Conservation (phyloP, 2,888 invertebrate species). For the Zootermopsis nevadensis region DNA sequence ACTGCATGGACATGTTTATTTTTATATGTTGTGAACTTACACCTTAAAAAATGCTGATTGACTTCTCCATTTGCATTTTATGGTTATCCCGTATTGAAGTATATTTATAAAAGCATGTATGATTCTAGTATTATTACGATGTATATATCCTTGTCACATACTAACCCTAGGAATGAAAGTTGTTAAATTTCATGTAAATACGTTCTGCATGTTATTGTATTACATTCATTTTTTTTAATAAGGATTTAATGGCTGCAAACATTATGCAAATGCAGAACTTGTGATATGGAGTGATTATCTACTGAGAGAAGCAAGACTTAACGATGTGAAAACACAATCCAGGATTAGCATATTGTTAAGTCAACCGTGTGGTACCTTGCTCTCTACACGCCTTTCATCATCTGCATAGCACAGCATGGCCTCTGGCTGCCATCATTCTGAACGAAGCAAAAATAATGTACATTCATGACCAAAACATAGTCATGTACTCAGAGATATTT, state of each 20-base stretch:
- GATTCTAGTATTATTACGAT: background rate
- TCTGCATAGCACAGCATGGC: constrained; percentile 38
- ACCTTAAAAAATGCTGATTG: too few species aligned
- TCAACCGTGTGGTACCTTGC: constrained; percentile 37
- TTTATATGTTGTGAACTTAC: too few species aligned
- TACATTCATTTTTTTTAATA: background rate
- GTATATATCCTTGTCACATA: background rate
- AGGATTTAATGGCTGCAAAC: background rate
- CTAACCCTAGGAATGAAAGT: background rate
- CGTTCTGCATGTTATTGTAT: background rate
- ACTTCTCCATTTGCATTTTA: background rate
- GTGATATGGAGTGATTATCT: constrained; percentile 31
- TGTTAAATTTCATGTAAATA: constrained; percentile 1
- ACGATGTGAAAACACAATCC: constrained; percentile 46
- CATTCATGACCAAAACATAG: background rate
- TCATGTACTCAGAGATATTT: too few species aligned
- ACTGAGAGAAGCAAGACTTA: constrained; percentile 34
- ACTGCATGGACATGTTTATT: too few species aligned
- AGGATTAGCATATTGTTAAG: constrained; percentile 50
- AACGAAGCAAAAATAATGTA: constrained; percentile 18
- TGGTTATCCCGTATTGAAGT: background rate
- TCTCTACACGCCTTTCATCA: constrained; percentile 7
- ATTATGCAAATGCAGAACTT: background rate
- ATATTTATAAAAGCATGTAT: background rate
- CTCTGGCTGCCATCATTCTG: constrained; percentile 34